Conservation (phyloP, 2,113 vertebrate species). For the Gallinago jamesoni region DNA sequence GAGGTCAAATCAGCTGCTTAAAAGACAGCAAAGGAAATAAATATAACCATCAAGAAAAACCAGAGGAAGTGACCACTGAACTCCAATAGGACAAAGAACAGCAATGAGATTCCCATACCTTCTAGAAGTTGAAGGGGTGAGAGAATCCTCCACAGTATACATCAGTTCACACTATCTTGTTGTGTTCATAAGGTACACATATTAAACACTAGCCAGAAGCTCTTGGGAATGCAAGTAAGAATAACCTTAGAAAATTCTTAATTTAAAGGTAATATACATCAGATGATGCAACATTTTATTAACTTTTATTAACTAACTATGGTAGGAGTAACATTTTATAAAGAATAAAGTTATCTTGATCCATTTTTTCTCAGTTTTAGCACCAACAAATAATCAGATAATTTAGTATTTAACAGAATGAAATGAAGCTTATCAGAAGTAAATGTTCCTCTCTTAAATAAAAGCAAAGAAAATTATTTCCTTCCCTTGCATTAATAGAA, state of each 20-base stretch:
- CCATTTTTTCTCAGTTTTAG: not conserved
- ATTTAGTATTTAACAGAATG: not conserved
- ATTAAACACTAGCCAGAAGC: not conserved
- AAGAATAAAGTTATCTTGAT: not conserved
- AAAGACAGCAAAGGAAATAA: not conserved
- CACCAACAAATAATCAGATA: not conserved
- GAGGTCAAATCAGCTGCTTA: not conserved
- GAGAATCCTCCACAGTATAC: not conserved
- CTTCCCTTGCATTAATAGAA: not conserved
- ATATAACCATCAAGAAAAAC: not conserved
- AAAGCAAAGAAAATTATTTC: not conserved
- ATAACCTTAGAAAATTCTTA: not conserved
- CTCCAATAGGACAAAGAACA: not conserved
- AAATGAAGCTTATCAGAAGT: not conserved
- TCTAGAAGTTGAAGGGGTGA: not conserved
- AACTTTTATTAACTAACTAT: not conserved
- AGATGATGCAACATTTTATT: not conserved
- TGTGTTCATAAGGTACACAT: not conserved
- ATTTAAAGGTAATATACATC: not conserved
- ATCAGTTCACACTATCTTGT: not conserved
- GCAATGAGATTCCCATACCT: not conserved
- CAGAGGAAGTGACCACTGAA: not conserved
- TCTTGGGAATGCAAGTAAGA: not conserved
- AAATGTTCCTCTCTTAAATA: not conserved
- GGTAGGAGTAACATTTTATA: not conserved